A percentile compares a stretch with the other conserved stretches of the same genome.
Evolutionary conservation across 2,113 vertebrate genomes (phyloP).

Genomic region (Myxocyprinus asiaticus): DNA sequence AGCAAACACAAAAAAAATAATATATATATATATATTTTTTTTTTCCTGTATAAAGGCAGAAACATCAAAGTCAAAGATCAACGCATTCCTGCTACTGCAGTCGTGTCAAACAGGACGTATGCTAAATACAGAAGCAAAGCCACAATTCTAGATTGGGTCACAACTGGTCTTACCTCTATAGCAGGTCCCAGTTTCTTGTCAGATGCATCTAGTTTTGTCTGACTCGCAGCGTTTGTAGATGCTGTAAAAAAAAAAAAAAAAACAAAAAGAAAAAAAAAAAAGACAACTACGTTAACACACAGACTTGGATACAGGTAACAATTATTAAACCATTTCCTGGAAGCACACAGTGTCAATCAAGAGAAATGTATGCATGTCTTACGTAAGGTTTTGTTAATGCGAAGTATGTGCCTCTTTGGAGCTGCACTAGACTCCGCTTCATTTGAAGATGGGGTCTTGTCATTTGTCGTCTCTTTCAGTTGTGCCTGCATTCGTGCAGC

Average conservation of each 20-base stretch:
- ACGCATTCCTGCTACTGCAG: too few relatives aligned
- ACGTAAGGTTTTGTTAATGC: constrained; percentile 66
- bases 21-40: too few relatives aligned
- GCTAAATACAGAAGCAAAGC: too few relatives aligned
- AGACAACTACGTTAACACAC: neutral
- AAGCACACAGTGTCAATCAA: neutral
- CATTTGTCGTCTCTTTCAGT: constrained; percentile 16
- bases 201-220: constrained; percentile 45
- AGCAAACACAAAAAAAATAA: too few relatives aligned
- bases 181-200: constrained; percentile 44
- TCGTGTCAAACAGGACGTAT: too few relatives aligned
- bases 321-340: neutral
- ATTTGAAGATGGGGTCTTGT: constrained; percentile 35
- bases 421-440: constrained; percentile 23
- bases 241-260: constrained; percentile 40
- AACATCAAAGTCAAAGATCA: neutral
- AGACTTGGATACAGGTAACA: neutral
- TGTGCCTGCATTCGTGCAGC: constrained; percentile 77
- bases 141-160: neutral
- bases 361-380: constrained; percentile 64
- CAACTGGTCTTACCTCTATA: constrained; percentile 54
- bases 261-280: neutral
- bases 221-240: constrained; percentile 37
- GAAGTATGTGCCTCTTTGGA: constrained; percentile 64
- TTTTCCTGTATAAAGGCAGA: too few relatives aligned